These are phyloP conservation scores for Drosophila nannoptera DNA, from an alignment of 1,140 invertebrate species.

Conservation along the genomic window DNA sequence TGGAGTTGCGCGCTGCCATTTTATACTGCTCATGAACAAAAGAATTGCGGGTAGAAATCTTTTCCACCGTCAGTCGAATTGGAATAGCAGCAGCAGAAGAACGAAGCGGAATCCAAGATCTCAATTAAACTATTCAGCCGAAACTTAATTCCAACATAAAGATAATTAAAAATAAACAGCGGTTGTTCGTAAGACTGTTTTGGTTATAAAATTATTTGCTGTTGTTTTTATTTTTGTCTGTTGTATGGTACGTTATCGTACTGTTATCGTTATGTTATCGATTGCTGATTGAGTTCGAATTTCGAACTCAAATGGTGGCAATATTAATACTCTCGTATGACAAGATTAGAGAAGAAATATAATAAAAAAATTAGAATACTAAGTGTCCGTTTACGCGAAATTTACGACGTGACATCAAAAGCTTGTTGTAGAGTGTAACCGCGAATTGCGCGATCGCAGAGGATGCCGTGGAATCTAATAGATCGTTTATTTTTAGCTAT, in stretches of 20 bases:
- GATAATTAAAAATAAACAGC: background rate
- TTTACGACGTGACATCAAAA: background rate
- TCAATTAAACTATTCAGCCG: constrained; percentile 17
- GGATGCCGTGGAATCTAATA: constrained; percentile 57
- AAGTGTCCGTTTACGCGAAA: no score
- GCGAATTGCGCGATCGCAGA: constrained; percentile 41
- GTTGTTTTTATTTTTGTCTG: no score
- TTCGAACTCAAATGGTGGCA: no score
- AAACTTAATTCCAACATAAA: background rate
- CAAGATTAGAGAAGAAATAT: no score
- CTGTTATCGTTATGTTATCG: no score
- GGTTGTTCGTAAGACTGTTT: no score
- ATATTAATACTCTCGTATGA: no score
- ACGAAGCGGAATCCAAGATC: constrained; percentile 52
- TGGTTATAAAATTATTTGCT: no score
- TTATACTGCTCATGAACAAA: constrained; percentile 58
- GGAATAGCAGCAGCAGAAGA: constrained; percentile 37
- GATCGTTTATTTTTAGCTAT: constrained; percentile 63
- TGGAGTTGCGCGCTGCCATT: constrained; percentile 38
- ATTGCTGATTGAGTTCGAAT: no score
- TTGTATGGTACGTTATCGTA: no score
- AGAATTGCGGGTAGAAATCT: constrained; percentile 44
- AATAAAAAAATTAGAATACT: no score
- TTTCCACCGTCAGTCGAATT: constrained; percentile 23
- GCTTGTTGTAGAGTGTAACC: constrained; percentile 31